Conservation (phyloP, 2,797 vertebrate species). For the Trematocara caparti region DNA sequence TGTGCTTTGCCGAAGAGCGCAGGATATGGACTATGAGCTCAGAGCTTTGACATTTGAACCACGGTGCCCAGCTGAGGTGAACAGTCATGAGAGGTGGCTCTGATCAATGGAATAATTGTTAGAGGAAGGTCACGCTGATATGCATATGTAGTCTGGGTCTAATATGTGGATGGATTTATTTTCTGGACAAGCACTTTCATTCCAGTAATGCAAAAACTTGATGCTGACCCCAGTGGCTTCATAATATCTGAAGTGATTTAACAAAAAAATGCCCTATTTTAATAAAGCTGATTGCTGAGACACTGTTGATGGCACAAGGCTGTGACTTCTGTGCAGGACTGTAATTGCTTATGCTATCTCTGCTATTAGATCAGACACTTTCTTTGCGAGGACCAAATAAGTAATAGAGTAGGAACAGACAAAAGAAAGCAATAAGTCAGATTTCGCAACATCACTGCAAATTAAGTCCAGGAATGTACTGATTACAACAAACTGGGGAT, state of each 20-base stretch:
- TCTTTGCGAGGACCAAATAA: background rate
- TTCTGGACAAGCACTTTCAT: background rate
- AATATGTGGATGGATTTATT: background rate
- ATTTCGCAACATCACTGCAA: constrained; percentile 7
- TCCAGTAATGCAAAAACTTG: background rate
- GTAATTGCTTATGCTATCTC: background rate
- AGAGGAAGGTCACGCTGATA: background rate
- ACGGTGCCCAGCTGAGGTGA: background rate
- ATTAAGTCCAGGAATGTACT: background rate
- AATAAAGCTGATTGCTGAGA: fast-evolving
- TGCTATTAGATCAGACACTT: background rate
- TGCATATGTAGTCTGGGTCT: background rate
- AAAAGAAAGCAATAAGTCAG: background rate
- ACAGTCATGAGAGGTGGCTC: background rate
- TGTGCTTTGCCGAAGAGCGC: constrained; percentile 1
- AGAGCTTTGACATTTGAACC: constrained; percentile 20
- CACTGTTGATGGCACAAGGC: background rate
- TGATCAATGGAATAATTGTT: constrained; percentile 40
- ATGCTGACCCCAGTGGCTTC: background rate
- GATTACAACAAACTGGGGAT: background rate
- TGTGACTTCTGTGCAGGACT: background rate
- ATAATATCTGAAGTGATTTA: background rate
- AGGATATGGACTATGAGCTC: constrained; percentile 6
- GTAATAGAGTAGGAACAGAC: background rate
- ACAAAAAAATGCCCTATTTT: background rate